A percentile compares a stretch with the other conserved stretches of the same genome.
These are phyloP conservation scores for Chironomus tentans DNA, from an alignment of 2,888 invertebrate species.

Conservation along the genomic window DNA sequence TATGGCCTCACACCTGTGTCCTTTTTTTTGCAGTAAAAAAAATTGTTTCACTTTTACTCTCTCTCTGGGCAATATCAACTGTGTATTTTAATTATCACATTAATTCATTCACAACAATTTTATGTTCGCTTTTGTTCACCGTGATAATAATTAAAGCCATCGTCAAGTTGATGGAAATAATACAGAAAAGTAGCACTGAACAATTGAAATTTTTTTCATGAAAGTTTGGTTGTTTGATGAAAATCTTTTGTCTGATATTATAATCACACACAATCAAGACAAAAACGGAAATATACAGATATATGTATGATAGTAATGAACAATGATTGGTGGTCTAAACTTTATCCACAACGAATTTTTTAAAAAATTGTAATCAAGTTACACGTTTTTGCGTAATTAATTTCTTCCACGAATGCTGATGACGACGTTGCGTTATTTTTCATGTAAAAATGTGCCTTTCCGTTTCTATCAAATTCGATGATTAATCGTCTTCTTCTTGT, in stretches of 20 bases:
- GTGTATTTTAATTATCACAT: constrained; percentile 23
- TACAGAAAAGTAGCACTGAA: background rate
- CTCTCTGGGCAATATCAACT: background rate
- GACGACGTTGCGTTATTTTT: constrained; percentile 16
- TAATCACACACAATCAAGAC: constrained; percentile 21
- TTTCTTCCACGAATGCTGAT: constrained; percentile 3
- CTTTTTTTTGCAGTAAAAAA: background rate
- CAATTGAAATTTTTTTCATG: constrained; percentile 18
- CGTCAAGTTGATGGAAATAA: constrained; percentile 2
- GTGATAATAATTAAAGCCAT: constrained; percentile 23
- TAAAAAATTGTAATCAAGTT: constrained; percentile 13
- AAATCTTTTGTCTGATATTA: constrained; percentile 19
- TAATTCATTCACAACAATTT: constrained; percentile 25
- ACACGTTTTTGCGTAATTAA: constrained; percentile 27
- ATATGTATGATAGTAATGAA: background rate
- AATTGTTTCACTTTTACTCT: background rate
- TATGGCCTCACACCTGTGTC: constrained; percentile 5
- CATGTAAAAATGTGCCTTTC: background rate
- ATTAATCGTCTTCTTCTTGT: constrained; percentile 15
- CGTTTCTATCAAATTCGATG: constrained; percentile 11
- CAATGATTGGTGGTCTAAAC: no score
- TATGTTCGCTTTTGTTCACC: constrained; percentile 17
- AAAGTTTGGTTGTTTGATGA: background rate
- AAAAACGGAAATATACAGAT: constrained; percentile 13
- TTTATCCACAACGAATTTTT: background rate